Evolutionary conservation across 30 jellyfish, hydroid and myxozoan genomes (phyloP), one percentile per base, ranked within the genome.

Genomic region (Turritopsis dohrnii): DNA sequence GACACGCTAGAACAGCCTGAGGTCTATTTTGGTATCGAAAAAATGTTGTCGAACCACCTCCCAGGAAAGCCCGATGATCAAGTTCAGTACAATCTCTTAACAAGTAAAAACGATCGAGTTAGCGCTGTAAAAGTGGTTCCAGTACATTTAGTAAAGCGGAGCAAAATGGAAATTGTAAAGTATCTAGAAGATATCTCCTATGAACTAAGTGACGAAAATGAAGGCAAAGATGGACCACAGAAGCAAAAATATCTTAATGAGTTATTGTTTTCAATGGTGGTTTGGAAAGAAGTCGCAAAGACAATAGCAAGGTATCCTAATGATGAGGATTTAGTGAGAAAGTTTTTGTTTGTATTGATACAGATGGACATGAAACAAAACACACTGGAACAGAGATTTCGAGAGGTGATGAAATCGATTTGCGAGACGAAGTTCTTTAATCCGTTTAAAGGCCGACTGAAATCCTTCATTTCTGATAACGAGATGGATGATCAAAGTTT

Each of bases 401-500:
- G 71, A 23, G 54, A 74, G 60, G 83, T 74, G 27, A n/a, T 74
- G 13, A 74, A 74, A 24, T 73, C 65, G 16, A 30, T 29, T 74
- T 27, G 83, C 26, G 60, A 27, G 24, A 41, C 83, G 23, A 74
- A 74, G 31, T 29, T 74, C 23, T 74, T 74, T 18, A 74, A 74
- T 41, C 83, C 83, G 7, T 22, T 74, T 23, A 73, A 41, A 22
- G 83, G 83, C 7, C 83, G 83, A 16, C 9, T 74, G 65, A 26
- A 29, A 23, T 7, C 83, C 17, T 74, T 24, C 16, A 74, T 74
- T 20, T 7, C 27, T 29, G 83, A 29, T 24, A 74, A 27, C 24
- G 29, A 29, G 29, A 24, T 26, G 13, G 65, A 74, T 13, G 83
- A 22, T n/a, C 73, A 19, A 16, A 74, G 31, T 19, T 19, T 74